Evolutionary conservation across 2,113 vertebrate species (phyloP), one percentile per base, ranked within the genome.

Genomic region (Balaeniceps rex): DNA sequence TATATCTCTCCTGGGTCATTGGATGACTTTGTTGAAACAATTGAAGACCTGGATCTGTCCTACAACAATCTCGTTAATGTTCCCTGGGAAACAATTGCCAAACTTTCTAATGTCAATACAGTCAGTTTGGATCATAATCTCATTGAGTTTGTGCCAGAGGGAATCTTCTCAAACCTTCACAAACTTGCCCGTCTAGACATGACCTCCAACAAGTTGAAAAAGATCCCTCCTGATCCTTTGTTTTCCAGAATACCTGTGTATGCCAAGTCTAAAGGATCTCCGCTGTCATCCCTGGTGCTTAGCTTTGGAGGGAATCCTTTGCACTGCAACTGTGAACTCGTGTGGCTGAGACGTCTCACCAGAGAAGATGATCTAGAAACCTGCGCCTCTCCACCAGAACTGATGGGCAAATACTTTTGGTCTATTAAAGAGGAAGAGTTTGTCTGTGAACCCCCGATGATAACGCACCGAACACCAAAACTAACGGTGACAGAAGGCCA

Each of bases 141-240:
- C 66, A 99, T 99, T 63, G 99, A 99, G 83, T 98, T 98, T 3
- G 99, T 99, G 40, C 99, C 99, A 0, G 98, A 99, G 38, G 99
- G 99, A 3, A 98, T 99, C 19, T 99, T 99, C 78, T 99, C 99
- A 24, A 99, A 99, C 96, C 98, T 99, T 1, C 99, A 99, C 98
- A 99, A 99, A 87, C 95, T 99, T 29, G 99, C 99, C 2, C 98
- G 99, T 54, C 63, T 99, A 51, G 99, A 99, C 92, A 99, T 99
- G 99, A 99, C 99, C 4, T 99, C 99, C 76, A 99, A 99, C 97
- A 99, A 99, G 91, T 88, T 99, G 70, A 99, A 99, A 94, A 99
- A 99, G 97, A 99, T 99, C 81, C 99, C 99, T 0, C 99, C 99
- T 0, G 99, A 99, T 18, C 99, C 99, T 0, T 93, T 99, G 7